Conservation (phyloP, 2,888 invertebrate species). For the Heliconius ismenius region DNA sequence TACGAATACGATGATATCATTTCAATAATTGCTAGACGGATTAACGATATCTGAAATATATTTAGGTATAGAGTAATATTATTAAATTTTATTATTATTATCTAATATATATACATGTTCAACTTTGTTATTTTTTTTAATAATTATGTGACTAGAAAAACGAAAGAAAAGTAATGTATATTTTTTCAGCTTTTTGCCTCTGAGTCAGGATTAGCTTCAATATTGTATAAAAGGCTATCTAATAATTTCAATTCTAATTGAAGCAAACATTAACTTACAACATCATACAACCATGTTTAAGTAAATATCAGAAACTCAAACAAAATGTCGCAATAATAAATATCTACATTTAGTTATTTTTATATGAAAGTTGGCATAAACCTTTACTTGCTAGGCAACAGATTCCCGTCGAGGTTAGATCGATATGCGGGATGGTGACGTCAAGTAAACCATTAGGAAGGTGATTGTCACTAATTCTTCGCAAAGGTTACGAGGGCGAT, state of each 20-base stretch:
- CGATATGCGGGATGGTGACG: constrained; percentile 60
- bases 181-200: no score
- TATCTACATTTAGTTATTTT: not conserved
- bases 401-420: constrained; percentile 56
- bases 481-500: constrained; percentile 26
- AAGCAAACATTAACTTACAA: no score
- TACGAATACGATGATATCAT: constrained; percentile 27
- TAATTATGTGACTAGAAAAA: no score
- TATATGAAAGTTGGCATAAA: constrained; percentile 8
- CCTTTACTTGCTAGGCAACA: constrained; percentile 50
- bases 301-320: no score
- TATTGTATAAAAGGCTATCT: no score
- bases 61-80: not conserved
- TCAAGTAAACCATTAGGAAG: constrained; percentile 46
- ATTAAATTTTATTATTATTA: not conserved
- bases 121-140: no score
- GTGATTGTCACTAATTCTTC: constrained; percentile 31
- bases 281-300: no score
- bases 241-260: no score
- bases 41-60: constrained; percentile 31
- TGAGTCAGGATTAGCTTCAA: no score
- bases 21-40: constrained; percentile 34
- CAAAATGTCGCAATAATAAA: not conserved
- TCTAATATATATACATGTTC: no score
- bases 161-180: no score